Conservation (phyloP, 92 coral and sea anemone species). For the Phenganax stokvisi region DNA sequence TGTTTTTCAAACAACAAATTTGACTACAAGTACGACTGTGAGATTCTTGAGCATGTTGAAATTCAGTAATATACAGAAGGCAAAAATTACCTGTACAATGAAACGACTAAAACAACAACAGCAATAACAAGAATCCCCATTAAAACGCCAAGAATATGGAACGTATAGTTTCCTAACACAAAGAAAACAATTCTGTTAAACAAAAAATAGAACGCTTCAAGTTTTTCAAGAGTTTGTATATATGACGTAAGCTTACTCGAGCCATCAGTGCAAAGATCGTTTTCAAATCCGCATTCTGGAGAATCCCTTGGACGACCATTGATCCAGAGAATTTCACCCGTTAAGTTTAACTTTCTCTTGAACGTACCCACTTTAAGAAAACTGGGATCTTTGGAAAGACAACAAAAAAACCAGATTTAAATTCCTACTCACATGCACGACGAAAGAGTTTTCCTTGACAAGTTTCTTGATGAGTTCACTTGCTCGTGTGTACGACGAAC, state of each 20-base stretch:
- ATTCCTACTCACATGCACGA: not conserved
- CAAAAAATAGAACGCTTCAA: conserved; percentile 37
- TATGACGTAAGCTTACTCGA: conserved; percentile 41
- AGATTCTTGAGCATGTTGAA: too few relatives aligned
- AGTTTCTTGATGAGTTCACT: not conserved
- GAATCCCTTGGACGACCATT: conserved; percentile 73
- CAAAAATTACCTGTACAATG: conserved; percentile 47
- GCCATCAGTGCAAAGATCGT: conserved; percentile 57
- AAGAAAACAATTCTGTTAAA: not conserved
- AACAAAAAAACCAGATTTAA: not conserved
- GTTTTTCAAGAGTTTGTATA: conserved; percentile 61
- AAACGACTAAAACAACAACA: not conserved
- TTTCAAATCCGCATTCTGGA: conserved; percentile 90
- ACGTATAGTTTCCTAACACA: conserved; percentile 4
- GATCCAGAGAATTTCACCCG: conserved; percentile 41
- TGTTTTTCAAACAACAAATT: too few relatives aligned
- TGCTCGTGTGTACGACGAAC: not conserved
- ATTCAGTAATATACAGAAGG: too few relatives aligned
- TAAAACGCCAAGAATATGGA: conserved; percentile 22
- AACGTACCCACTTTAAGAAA: conserved; percentile 27
- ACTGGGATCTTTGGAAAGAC: conserved; percentile 6
- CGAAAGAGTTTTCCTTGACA: not conserved
- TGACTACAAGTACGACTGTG: too few relatives aligned
- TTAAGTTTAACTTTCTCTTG: not conserved
- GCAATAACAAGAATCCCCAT: conserved; percentile 15